Evolutionary conservation across 2,113 vertebrate species (phyloP).

Genomic region (Diphyllodes magnificus): DNA sequence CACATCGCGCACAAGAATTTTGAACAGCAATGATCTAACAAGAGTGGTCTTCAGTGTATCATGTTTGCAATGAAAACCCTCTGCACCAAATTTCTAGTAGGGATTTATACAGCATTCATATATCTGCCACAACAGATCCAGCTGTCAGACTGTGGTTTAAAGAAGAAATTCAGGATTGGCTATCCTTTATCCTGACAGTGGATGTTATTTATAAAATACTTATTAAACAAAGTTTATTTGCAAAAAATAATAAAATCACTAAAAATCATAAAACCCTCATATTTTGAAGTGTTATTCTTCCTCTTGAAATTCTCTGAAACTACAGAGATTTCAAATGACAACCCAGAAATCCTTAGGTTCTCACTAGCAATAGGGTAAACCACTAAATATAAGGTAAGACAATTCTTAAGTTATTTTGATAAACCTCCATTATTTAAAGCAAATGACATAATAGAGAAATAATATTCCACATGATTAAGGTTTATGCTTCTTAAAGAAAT

Average conservation of each 20-base stretch:
- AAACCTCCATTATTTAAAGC: neutral
- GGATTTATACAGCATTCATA: neutral
- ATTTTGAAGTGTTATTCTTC: neutral
- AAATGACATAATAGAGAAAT: neutral
- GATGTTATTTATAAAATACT: neutral
- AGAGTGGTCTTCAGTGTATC: neutral
- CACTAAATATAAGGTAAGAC: neutral
- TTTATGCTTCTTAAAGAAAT: neutral
- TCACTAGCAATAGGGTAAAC: neutral
- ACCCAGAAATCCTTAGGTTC: neutral
- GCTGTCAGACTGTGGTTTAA: neutral
- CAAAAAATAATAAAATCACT: neutral
- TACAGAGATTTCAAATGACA: neutral
- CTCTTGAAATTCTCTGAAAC: neutral
- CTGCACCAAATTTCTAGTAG: neutral
- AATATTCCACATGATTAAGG: neutral
- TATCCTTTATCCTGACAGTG: neutral
- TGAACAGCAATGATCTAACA: neutral
- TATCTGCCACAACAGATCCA: neutral
- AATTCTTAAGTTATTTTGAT: neutral
- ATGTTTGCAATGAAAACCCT: neutral
- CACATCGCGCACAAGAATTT: rapidly evolving
- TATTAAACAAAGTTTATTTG: neutral
- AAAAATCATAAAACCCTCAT: neutral
- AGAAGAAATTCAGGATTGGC: neutral